These are phyloP conservation scores for Platerodrilus igneus DNA, from an alignment of 2,888 invertebrate species.

Conservation along the genomic window DNA sequence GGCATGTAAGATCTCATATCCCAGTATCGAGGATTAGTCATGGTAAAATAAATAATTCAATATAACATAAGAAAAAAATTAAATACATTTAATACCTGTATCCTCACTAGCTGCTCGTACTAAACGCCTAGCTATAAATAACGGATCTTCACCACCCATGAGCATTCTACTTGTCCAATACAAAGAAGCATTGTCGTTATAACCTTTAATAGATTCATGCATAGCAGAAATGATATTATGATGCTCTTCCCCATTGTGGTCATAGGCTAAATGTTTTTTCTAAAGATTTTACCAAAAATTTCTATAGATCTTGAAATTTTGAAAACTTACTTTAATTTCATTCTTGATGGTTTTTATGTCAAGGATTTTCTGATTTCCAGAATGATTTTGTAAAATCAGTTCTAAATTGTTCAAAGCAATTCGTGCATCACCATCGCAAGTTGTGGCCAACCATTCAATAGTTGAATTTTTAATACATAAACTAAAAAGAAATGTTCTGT, in stretches of 20 bases:
- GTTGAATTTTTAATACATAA: conserved; percentile 55
- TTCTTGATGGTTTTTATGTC: conserved; percentile 64
- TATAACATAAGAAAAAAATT: too few relatives aligned
- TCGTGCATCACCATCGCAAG: conserved; percentile 78
- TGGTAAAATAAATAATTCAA: too few relatives aligned
- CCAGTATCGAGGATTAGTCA: too few relatives aligned
- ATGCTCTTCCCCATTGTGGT: conserved; percentile 75
- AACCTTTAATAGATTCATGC: conserved; percentile 76
- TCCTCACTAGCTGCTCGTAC: conserved; percentile 76
- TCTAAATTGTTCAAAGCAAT: conserved; percentile 73
- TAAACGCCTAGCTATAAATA: conserved; percentile 69
- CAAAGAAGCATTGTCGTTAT: conserved; percentile 72
- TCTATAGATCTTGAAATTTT: conserved; percentile 15
- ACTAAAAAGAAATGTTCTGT: too few relatives aligned
- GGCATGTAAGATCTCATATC: too few relatives aligned
- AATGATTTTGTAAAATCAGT: conserved; percentile 58
- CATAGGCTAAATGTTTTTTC: conserved; percentile 73
- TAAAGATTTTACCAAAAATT: conserved; percentile 38
- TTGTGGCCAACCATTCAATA: conserved; percentile 65
- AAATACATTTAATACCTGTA: too few relatives aligned
- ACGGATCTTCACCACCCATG: conserved; percentile 74
- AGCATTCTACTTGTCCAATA: conserved; percentile 80
- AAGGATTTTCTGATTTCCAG: conserved; percentile 49
- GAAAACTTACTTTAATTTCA: conserved; percentile 57
- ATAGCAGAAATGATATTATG: conserved; percentile 78